These are phyloP conservation scores for Callinectes sapidus DNA, from an alignment of 2,888 invertebrate genomes.

Conservation along the genomic window DNA sequence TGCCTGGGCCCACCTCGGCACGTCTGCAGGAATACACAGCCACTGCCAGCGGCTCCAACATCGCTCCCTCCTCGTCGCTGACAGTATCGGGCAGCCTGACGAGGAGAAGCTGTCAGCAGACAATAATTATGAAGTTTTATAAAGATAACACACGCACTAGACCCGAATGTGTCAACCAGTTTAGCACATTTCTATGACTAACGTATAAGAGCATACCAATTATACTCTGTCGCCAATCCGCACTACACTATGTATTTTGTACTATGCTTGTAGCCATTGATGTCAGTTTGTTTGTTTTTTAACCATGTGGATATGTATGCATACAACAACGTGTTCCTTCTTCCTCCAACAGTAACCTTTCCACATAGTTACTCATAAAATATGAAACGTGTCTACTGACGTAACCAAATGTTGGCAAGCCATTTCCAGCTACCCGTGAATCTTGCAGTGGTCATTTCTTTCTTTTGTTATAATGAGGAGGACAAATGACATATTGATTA, in stretches of 20 bases:
- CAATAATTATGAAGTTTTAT: background rate
- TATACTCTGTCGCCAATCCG: background rate
- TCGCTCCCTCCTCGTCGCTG: conserved; percentile 92
- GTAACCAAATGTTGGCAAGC: too few relatives aligned
- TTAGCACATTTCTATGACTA: background rate
- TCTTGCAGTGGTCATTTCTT: too few relatives aligned
- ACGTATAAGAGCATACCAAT: too few relatives aligned
- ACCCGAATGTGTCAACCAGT: background rate
- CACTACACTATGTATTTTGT: too few relatives aligned
- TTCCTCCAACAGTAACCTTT: background rate
- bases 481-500: too few relatives aligned
- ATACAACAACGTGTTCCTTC: too few relatives aligned
- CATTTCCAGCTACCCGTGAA: too few relatives aligned
- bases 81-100: conserved; percentile 91
- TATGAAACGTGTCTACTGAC: background rate
- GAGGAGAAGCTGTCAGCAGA: background rate
- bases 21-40: conserved; percentile 94
- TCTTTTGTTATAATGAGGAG: too few relatives aligned
- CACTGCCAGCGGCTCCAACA: conserved; percentile 94
- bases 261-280: too few relatives aligned
- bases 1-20: conserved; percentile 85
- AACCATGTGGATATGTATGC: too few relatives aligned
- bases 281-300: too few relatives aligned
- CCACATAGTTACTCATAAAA: background rate
- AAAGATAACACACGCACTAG: background rate